Evolutionary conservation across 2,888 invertebrate species (phyloP).

Genomic region (Chouioia cunea): DNA sequence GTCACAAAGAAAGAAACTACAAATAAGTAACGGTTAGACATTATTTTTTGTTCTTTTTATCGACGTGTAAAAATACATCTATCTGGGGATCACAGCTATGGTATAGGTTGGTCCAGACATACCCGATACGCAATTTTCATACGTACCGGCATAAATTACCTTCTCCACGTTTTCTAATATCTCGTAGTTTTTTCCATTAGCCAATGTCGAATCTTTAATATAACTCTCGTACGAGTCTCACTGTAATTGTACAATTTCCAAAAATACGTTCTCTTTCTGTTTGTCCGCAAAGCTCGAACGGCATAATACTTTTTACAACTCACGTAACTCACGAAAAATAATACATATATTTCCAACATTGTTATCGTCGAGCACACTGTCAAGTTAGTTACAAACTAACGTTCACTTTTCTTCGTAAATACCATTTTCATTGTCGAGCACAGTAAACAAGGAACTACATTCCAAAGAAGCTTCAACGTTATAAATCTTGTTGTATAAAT

Average conservation of each 20-base stretch:
- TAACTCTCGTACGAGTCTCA: not conserved
- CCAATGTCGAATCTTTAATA: slow-evolving; percentile 1
- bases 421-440: no score
- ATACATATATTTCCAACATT: no score
- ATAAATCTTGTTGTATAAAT: no score
- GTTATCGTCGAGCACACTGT: no score
- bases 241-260: slow-evolving; percentile 21
- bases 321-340: no score
- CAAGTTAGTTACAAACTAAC: no score
- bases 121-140: slow-evolving; percentile 20
- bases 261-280: no score
- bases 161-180: slow-evolving; percentile 5
- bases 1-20: slow-evolving; percentile 49
- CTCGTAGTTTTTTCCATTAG: not conserved
- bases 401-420: no score
- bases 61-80: slow-evolving; percentile 36
- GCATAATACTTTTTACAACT: no score
- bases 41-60: slow-evolving; percentile 4
- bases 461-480: no score
- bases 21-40: slow-evolving; percentile 47
- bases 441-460: no score
- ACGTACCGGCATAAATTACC: slow-evolving; percentile 20
- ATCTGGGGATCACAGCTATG: slow-evolving; percentile 45
- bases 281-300: no score
- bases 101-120: slow-evolving; percentile 32